phyloP scores from a whole-genome alignment of 2,113 vertebrate genomes.

The Amblyornis subalaris region DNA sequence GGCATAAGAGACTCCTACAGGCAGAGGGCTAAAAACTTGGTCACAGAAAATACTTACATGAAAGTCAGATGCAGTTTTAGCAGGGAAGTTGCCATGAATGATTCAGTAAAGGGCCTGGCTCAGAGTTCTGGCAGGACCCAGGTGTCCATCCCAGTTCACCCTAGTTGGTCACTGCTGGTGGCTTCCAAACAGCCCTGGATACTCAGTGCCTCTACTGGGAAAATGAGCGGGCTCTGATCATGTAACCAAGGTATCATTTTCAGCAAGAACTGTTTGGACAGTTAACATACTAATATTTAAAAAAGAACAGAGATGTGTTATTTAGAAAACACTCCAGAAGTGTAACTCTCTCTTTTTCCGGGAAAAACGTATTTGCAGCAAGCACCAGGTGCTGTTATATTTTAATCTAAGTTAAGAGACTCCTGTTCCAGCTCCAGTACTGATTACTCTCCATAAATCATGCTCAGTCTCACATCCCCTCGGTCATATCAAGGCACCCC shows the following conservation, averaged over 20 bases:
- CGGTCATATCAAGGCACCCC: neutral
- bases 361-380: neutral
- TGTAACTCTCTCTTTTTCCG: neutral
- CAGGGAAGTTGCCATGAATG: neutral
- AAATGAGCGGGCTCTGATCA: neutral
- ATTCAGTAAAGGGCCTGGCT: neutral
- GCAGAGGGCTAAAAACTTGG: neutral
- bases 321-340: neutral
- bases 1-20: neutral
- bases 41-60: neutral
- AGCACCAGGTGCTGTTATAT: neutral
- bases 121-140: neutral
- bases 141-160: neutral
- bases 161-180: neutral
- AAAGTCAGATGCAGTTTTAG: neutral
- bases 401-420: constrained; percentile 34
- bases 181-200: neutral
- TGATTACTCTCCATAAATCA: constrained; percentile 30
- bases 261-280: neutral
- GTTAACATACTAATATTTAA: neutral
- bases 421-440: neutral
- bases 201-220: neutral
- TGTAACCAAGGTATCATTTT: neutral
- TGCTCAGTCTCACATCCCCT: neutral
- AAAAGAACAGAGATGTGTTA: neutral